phyloP scores from a whole-genome alignment of 2,888 invertebrate species.

The Ennomos erosarius region DNA sequence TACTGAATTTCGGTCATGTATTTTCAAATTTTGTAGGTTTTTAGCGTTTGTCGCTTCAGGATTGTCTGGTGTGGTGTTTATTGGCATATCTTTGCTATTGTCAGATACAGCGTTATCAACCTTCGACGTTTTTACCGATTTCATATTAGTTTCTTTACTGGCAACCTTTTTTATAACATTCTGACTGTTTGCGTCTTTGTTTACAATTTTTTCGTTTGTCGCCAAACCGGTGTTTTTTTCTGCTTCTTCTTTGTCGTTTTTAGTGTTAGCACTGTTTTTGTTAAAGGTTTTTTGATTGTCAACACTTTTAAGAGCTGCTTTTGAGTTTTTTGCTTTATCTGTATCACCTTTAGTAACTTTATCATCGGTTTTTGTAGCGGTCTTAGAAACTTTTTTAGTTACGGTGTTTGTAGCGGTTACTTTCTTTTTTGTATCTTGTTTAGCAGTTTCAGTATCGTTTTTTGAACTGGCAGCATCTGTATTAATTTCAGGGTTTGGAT shows the following conservation, averaged over 20 bases:
- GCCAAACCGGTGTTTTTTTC: no score
- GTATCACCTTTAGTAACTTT: not conserved
- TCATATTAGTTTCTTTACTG: slow-evolving; percentile 18
- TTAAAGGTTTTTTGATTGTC: slow-evolving; percentile 10
- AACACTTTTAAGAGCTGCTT: slow-evolving; percentile 1
- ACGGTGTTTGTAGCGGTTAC: not conserved
- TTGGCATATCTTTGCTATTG: slow-evolving; percentile 10
- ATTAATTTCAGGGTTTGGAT: not conserved
- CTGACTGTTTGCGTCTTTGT: slow-evolving; percentile 12
- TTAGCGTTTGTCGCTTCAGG: slow-evolving; percentile 3
- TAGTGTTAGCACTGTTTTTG: slow-evolving; percentile 26
- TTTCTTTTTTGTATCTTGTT: slow-evolving; percentile 4
- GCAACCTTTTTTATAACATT: slow-evolving; percentile 20
- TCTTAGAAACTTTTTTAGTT: not conserved
- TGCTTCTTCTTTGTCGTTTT: slow-evolving; percentile 12
- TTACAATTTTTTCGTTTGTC: not conserved
- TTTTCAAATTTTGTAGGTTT: slow-evolving; percentile 7
- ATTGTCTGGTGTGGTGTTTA: slow-evolving; percentile 4
- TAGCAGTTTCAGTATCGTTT: not conserved
- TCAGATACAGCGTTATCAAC: slow-evolving; percentile 20
- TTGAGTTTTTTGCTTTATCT: slow-evolving; percentile 4
- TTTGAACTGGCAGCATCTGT: slow-evolving; percentile 2
- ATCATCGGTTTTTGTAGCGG: not conserved
- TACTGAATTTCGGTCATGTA: not conserved
- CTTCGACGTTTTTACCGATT: slow-evolving; percentile 19